Percentiles rank a stretch among this genome's conserved stretches.
These are phyloP conservation scores for Podarcis muralis DNA, from an alignment of 2,113 vertebrate genomes.

Conservation along the genomic window DNA sequence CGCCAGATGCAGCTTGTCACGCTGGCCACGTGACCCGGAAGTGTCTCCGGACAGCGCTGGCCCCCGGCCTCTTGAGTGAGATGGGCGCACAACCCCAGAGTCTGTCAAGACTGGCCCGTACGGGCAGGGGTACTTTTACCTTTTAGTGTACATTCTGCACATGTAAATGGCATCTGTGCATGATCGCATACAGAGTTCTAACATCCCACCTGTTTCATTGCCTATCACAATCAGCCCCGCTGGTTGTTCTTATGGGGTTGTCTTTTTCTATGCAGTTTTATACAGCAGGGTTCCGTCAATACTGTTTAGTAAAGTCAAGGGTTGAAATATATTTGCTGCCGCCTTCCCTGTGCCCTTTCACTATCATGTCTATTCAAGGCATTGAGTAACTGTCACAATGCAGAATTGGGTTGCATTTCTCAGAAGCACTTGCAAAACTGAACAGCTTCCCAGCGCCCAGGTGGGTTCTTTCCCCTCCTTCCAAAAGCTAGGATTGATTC, in stretches of 20 bases:
- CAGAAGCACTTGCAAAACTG: neutral
- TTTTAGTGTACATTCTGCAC: too few relatives aligned
- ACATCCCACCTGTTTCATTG: neutral
- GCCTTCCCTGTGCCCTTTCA: neutral
- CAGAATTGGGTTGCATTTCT: neutral
- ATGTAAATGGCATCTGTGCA: too few relatives aligned
- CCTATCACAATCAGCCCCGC: neutral
- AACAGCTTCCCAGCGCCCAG: too few relatives aligned
- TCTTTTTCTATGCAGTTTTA: neutral
- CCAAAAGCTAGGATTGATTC: neutral
- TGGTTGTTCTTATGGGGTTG: neutral
- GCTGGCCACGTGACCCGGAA: too few relatives aligned
- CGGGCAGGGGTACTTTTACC: too few relatives aligned
- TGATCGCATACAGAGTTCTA: too few relatives aligned
- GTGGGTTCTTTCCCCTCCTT: rapidly evolving
- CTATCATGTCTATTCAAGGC: neutral
- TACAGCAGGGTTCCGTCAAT: neutral
- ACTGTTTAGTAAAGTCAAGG: neutral
- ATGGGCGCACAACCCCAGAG: too few relatives aligned
- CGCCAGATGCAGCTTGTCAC: too few relatives aligned
- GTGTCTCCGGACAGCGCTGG: too few relatives aligned
- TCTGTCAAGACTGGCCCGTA: too few relatives aligned
- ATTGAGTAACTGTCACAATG: constrained; percentile 3
- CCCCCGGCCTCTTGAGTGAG: too few relatives aligned
- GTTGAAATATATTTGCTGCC: neutral